These are phyloP conservation scores for Lycophotia porphyrea DNA, from an alignment of 2,888 invertebrate species.

Conservation along the genomic window DNA sequence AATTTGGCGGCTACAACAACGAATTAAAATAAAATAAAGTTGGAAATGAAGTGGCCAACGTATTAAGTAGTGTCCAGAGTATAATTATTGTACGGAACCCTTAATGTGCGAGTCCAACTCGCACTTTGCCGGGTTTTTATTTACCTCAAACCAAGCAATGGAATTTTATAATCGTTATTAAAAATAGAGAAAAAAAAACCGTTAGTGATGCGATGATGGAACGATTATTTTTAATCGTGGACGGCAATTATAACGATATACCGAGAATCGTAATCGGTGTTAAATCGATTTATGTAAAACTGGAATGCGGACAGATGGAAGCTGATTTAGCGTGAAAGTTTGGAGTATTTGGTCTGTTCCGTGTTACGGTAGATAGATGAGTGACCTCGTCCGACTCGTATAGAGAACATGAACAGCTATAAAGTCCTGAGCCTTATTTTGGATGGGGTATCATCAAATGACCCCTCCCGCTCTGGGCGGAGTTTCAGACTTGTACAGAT, in stretches of 20 bases:
- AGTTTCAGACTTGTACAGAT: too few relatives aligned
- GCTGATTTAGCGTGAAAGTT: slow-evolving; percentile 53
- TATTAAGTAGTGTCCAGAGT: neutral
- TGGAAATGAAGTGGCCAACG: neutral
- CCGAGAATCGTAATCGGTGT: slow-evolving; percentile 61
- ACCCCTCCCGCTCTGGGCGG: too few relatives aligned
- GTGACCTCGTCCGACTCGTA: neutral
- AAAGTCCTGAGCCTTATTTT: neutral
- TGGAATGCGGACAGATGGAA: slow-evolving; percentile 62
- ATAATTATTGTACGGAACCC: neutral
- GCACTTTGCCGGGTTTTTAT: neutral
- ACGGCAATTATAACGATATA: slow-evolving; percentile 64
- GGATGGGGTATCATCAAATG: too few relatives aligned
- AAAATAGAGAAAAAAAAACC: slow-evolving; percentile 40
- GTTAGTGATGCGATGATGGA: slow-evolving; percentile 54
- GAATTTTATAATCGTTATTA: slow-evolving; percentile 59
- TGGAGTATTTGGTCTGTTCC: slow-evolving; percentile 17
- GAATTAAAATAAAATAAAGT: too few relatives aligned
- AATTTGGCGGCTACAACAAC: too few relatives aligned
- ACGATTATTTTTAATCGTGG: slow-evolving; percentile 63
- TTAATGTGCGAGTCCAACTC: neutral
- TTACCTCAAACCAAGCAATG: slow-evolving; percentile 31
- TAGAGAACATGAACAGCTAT: neutral
- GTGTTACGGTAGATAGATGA: neutral
- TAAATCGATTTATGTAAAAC: slow-evolving; percentile 63